A percentile compares a stretch with the other conserved stretches of the same genome.
These are phyloP conservation scores for Spatula versicolor DNA, from an alignment of 2,797 vertebrate genomes.

Conservation along the genomic window DNA sequence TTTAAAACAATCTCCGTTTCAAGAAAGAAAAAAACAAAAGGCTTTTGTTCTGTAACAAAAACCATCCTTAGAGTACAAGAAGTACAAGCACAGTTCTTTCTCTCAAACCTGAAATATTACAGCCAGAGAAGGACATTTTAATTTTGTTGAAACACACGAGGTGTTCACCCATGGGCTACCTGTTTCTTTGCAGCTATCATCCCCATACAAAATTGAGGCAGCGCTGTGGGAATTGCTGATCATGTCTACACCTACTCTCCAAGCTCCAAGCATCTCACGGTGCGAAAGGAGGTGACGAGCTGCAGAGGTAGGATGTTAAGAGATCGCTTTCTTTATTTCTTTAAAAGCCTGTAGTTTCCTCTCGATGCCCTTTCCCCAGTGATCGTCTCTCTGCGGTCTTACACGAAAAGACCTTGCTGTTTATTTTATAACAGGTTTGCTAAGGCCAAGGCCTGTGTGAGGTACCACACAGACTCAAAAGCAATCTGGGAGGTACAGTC, in stretches of 20 bases:
- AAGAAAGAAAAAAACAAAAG: not conserved
- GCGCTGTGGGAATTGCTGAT: fast-evolving
- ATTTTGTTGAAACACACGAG: not conserved
- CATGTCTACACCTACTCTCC: not conserved
- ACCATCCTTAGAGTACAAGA: not conserved
- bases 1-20: not conserved
- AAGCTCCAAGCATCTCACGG: not conserved
- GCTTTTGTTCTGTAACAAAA: not conserved
- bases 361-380: not conserved
- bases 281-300: not conserved
- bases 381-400: not conserved
- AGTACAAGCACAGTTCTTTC: not conserved
- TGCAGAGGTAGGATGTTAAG: not conserved
- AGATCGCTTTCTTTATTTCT: not conserved
- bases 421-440: not conserved
- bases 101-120: not conserved
- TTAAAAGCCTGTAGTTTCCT: not conserved
- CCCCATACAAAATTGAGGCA: not conserved
- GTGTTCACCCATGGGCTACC: not conserved
- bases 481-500: not conserved
- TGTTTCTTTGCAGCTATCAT: not conserved
- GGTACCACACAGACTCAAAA: not conserved
- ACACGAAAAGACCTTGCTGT: not conserved
- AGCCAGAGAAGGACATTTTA: not conserved
- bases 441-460: not conserved